A percentile compares a stretch with the other conserved stretches of the same genome.
phyloP scores from a whole-genome alignment of 2,113 vertebrate species.

The Alethe castanea region DNA sequence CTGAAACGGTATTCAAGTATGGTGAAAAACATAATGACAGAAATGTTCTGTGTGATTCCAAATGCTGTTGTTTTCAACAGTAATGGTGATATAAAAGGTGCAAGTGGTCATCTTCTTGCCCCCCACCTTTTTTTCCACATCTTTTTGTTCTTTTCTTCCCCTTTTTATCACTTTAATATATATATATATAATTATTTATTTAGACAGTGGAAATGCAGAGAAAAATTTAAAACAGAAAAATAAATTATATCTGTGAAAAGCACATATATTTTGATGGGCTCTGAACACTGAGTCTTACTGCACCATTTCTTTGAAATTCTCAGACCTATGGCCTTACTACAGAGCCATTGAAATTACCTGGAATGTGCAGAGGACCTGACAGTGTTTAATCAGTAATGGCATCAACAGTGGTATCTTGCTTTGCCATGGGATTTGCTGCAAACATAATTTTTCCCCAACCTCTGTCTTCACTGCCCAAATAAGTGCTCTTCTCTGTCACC shows the following conservation, averaged over 20 bases:
- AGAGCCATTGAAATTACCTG: not conserved
- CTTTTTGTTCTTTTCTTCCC: not conserved
- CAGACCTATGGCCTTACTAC: accelerated
- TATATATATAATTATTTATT: not conserved
- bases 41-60: not conserved
- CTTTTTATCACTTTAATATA: not conserved
- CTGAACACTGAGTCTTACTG: not conserved
- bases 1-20: not conserved
- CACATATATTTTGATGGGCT: not conserved
- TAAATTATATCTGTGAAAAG: not conserved
- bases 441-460: not conserved
- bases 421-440: not conserved
- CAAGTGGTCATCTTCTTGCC: not conserved
- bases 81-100: not conserved
- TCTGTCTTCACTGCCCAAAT: not conserved
- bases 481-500: not conserved
- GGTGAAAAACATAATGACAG: not conserved
- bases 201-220: not conserved
- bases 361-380: not conserved
- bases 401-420: not conserved
- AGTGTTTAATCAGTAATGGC: not conserved
- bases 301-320: not conserved
- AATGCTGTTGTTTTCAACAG: not conserved
- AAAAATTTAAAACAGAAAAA: not conserved
- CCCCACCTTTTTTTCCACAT: not conserved